phyloP scores from a whole-genome alignment of 2,113 vertebrate genomes.

The Burhinus bistriatus region DNA sequence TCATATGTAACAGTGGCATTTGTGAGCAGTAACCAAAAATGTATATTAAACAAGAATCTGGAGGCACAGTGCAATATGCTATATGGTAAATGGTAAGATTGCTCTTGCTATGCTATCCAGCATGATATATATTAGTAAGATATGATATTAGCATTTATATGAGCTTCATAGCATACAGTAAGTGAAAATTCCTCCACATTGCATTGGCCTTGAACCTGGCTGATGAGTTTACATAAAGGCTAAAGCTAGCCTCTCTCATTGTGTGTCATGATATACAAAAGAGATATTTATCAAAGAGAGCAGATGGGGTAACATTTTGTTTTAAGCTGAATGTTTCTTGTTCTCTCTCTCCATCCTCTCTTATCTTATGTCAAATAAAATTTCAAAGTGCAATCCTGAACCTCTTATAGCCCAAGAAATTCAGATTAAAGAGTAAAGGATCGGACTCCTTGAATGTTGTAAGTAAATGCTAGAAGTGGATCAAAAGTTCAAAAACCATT shows the following conservation, averaged over 20 bases:
- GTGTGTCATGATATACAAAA: not conserved
- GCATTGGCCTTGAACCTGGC: not conserved
- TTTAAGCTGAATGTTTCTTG: not conserved
- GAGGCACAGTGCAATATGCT: not conserved
- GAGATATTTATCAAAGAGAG: not conserved
- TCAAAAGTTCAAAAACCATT: not conserved
- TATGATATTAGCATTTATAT: not conserved
- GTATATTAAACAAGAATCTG: not conserved
- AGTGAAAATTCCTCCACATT: not conserved
- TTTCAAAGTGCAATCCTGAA: not conserved
- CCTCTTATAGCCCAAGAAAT: not conserved
- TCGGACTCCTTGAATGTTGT: not conserved
- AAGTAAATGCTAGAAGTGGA: not conserved
- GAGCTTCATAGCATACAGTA: not conserved
- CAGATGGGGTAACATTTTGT: not conserved
- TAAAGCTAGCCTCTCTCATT: not conserved
- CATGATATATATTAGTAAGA: not conserved
- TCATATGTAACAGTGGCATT: not conserved
- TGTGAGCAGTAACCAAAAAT: not conserved
- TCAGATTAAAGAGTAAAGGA: not conserved
- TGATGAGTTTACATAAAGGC: not conserved
- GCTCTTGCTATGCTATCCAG: not conserved
- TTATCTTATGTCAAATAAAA: not conserved
- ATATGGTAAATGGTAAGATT: not conserved
- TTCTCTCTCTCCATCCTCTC: not conserved